phyloP scores from a whole-genome alignment of 2,797 vertebrate genomes.

The Hypotaenidia okinawae region DNA sequence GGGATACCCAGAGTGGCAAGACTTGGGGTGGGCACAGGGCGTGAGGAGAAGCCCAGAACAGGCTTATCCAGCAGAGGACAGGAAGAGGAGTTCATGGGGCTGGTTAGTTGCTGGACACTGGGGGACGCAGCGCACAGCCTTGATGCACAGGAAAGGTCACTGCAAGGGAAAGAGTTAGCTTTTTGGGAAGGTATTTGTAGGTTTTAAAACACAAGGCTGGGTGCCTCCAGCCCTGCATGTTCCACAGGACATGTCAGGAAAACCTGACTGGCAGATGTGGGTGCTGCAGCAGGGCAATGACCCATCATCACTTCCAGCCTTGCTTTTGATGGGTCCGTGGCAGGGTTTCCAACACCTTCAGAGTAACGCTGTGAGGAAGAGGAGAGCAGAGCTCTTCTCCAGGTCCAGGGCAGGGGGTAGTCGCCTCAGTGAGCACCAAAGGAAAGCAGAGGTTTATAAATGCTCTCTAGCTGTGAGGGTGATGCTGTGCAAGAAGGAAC shows the following conservation, averaged over 20 bases:
- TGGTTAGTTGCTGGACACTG: fast-evolving
- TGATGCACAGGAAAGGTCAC: not conserved
- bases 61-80: not conserved
- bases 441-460: not conserved
- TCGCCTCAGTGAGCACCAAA: not conserved
- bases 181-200: not conserved
- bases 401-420: not conserved
- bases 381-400: not conserved
- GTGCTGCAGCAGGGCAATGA: not conserved
- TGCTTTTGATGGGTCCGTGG: not conserved
- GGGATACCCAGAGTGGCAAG: not conserved
- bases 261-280: not conserved
- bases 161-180: not conserved
- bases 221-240: not conserved
- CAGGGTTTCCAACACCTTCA: not conserved
- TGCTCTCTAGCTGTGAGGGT: not conserved
- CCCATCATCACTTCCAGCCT: not conserved
- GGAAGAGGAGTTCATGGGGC: not conserved
- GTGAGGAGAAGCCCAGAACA: not conserved
- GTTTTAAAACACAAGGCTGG: not conserved
- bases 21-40: not conserved
- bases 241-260: not conserved
- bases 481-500: fast-evolving
- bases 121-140: not conserved
- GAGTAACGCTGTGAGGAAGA: not conserved